A percentile compares a stretch with the other conserved stretches of the same genome.
Conservation (phyloP, 1,140 invertebrate genomes). For the Helicorthomorpha holstii region DNA sequence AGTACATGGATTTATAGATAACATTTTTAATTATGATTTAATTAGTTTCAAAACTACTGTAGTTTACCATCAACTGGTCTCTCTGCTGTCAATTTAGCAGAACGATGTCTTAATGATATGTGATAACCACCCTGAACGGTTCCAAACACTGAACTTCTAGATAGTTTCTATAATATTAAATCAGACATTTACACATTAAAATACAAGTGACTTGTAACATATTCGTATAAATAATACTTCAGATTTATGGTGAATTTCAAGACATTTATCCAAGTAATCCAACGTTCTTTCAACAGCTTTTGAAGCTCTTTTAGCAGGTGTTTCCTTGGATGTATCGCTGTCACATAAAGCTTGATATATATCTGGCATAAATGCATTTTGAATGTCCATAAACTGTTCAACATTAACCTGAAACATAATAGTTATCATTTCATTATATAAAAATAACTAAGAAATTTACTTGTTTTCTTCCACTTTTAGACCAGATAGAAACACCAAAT, state of each 20-base stretch:
- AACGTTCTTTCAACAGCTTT: conserved; percentile 36
- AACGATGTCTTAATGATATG: conserved; percentile 27
- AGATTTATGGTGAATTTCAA: conserved; percentile 6
- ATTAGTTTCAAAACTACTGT: too few species aligned
- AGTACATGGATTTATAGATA: too few species aligned
- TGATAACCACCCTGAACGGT: conserved; percentile 55
- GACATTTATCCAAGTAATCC: conserved; percentile 19
- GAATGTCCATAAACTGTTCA: conserved; percentile 50
- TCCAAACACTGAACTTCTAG: conserved; percentile 36
- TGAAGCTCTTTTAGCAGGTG: conserved; percentile 42
- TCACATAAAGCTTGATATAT: conserved; percentile 60
- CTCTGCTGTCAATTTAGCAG: conserved; percentile 37
- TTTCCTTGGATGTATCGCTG: conserved; percentile 50
- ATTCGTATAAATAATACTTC: not conserved
- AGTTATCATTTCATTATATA: not conserved
- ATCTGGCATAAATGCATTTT: conserved; percentile 57
- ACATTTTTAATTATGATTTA: too few species aligned
- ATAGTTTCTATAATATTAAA: conserved; percentile 10
- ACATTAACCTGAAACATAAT: conserved; percentile 29
- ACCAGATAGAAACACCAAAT: conserved; percentile 47
- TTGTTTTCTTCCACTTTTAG: conserved; percentile 45
- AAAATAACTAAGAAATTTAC: conserved; percentile 11
- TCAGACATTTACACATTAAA: not conserved
- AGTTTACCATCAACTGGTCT: conserved; percentile 24
- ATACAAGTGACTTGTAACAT: not conserved